phyloP scores from a whole-genome alignment of 1,140 invertebrate species.

The Choristoneura fumiferana region DNA sequence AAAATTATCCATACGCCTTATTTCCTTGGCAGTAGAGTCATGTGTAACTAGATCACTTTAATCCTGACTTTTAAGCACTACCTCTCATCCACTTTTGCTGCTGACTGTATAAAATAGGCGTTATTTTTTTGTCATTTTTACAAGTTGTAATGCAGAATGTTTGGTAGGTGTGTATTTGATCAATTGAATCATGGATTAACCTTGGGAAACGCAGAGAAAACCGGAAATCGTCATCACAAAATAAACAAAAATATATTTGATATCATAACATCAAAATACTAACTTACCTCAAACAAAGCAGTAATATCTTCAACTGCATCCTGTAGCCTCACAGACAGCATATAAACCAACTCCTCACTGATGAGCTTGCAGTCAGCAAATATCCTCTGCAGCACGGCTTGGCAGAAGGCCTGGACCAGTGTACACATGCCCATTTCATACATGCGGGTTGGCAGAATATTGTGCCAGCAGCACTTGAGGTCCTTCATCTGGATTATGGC shows the following conservation, averaged over 20 bases:
- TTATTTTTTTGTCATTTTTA: too few species aligned
- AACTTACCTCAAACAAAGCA: slow-evolving; percentile 53
- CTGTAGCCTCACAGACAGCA: slow-evolving; percentile 52
- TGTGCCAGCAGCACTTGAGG: slow-evolving; percentile 51
- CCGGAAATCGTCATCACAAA: background rate
- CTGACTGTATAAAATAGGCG: too few species aligned
- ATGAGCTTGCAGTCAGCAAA: slow-evolving; percentile 46
- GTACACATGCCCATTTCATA: slow-evolving; percentile 63
- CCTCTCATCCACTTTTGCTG: too few species aligned
- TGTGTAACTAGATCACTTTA: too few species aligned
- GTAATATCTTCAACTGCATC: slow-evolving; percentile 42
- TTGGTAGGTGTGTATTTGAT: too few species aligned
- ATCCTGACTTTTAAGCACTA: too few species aligned
- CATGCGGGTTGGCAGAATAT: slow-evolving; percentile 56
- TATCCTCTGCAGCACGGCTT: slow-evolving; percentile 47
- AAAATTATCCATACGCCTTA: too few species aligned
- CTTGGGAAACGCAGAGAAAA: background rate
- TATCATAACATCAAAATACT: background rate
- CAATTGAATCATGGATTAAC: too few species aligned
- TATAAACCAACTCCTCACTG: slow-evolving; percentile 52
- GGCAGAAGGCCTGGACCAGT: slow-evolving; percentile 50
- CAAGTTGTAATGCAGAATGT: too few species aligned
- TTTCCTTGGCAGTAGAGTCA: too few species aligned
- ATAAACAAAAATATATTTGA: background rate
- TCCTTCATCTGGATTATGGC: slow-evolving; percentile 50